These are phyloP conservation scores for Papilio glaucus DNA, from an alignment of 1,140 invertebrate species.

Conservation along the genomic window DNA sequence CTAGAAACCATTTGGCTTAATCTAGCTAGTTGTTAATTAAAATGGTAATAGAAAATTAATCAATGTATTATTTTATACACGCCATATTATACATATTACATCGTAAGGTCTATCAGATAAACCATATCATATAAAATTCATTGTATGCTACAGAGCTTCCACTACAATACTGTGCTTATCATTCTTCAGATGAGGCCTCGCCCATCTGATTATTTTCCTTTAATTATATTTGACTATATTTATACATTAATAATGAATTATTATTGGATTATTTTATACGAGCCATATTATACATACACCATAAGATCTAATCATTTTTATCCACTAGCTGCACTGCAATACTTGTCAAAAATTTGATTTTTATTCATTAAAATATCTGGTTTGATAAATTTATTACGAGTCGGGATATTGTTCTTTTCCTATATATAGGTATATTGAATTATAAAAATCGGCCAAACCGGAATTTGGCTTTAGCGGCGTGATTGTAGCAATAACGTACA, in stretches of 20 bases:
- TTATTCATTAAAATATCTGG: not conserved
- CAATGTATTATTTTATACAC: constrained; percentile 8
- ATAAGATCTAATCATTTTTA: not conserved
- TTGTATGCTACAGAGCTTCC: not conserved
- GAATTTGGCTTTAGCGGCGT: not conserved
- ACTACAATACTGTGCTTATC: not conserved
- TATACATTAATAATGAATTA: not conserved
- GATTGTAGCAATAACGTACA: constrained; percentile 1
- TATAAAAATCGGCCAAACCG: not conserved
- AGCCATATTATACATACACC: not conserved
- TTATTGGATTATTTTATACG: not conserved
- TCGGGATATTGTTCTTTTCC: not conserved
- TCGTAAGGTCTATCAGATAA: not conserved
- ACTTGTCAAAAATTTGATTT: not conserved
- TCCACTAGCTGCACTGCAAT: not conserved
- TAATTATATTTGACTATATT: not conserved
- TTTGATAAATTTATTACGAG: not conserved
- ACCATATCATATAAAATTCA: not conserved
- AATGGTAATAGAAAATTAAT: constrained; percentile 4
- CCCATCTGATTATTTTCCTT: not conserved
- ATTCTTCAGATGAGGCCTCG: not conserved
- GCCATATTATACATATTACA: constrained; percentile 1
- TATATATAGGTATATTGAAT: not conserved
- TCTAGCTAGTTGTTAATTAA: not conserved
- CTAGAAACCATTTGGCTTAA: not conserved